Conservation (phyloP, 2,888 invertebrate species). For the Gortyna flavago region DNA sequence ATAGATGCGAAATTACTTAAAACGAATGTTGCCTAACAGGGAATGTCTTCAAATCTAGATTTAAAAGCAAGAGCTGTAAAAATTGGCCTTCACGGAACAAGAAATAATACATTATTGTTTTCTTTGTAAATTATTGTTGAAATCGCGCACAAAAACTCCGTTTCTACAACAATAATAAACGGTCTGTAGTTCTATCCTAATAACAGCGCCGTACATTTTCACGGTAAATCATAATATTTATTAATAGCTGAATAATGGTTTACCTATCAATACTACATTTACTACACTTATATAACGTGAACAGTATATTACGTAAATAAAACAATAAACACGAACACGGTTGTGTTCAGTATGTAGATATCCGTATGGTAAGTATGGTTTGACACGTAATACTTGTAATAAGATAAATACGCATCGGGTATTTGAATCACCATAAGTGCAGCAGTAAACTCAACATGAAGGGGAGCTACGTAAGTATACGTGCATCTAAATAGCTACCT, state of each 20-base stretch:
- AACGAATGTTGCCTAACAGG: constrained; percentile 35
- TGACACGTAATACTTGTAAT: constrained; percentile 75
- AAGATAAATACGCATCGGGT: constrained; percentile 72
- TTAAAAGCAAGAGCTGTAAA: constrained; percentile 64
- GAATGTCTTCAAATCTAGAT: constrained; percentile 59
- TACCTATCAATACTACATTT: constrained; percentile 48
- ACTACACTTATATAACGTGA: constrained; percentile 41
- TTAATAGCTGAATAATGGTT: constrained; percentile 38
- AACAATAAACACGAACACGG: constrained; percentile 57
- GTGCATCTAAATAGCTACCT: constrained; percentile 30
- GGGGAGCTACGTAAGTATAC: constrained; percentile 35
- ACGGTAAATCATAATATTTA: constrained; percentile 38
- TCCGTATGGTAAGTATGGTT: constrained; percentile 52
- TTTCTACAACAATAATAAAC: constrained; percentile 44
- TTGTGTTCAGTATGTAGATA: constrained; percentile 31
- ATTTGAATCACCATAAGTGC: constrained; percentile 79
- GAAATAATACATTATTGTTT: constrained; percentile 47
- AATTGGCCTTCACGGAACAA: constrained; percentile 70
- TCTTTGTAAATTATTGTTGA: constrained; percentile 53
- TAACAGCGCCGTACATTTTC: constrained; percentile 26
- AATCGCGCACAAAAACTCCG: constrained; percentile 44
- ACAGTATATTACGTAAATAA: constrained; percentile 58
- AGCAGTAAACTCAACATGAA: constrained; percentile 68
- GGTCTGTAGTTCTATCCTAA: constrained; percentile 11
- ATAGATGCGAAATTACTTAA: constrained; percentile 46